phyloP scores from a whole-genome alignment of 2,797 vertebrate species.

The Dicrostonyx torquatus region DNA sequence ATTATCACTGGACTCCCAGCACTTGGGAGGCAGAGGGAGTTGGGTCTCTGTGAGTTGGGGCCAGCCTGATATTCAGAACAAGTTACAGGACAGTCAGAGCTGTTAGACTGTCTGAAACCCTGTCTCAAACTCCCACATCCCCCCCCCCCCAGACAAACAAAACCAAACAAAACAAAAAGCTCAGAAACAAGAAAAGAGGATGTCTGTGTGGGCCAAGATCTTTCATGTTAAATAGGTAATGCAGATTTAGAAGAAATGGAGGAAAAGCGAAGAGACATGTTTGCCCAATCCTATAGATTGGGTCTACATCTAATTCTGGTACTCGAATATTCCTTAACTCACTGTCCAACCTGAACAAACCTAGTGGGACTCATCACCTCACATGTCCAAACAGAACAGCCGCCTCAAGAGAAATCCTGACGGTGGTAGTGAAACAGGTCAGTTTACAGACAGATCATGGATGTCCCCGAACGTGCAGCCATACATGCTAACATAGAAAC shows the following conservation, averaged over 20 bases:
- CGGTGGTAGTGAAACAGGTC: not conserved
- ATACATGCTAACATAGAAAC: not conserved
- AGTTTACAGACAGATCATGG: not conserved
- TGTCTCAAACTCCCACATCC: not conserved
- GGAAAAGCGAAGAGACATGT: not conserved
- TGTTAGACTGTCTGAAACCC: not conserved
- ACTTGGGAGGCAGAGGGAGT: not conserved
- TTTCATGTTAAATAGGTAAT: constrained; percentile 28
- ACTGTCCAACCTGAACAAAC: constrained; percentile 32
- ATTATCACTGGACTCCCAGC: not conserved
- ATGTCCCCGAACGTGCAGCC: not conserved
- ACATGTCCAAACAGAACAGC: not conserved
- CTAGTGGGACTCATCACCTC: not conserved
- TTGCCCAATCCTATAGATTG: not conserved
- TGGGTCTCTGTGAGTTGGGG: not conserved
- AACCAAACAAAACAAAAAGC: not conserved
- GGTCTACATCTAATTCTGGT: constrained; percentile 1
- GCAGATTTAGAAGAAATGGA: not conserved
- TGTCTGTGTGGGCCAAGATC: not conserved
- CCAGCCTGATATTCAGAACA: not conserved
- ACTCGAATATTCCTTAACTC: constrained; percentile 10
- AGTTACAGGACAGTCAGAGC: not conserved
- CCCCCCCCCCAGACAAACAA: not conserved
- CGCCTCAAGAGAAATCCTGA: not conserved
- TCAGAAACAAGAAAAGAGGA: not conserved